These are phyloP conservation scores for Calliphora vicina DNA, from an alignment of 1,140 invertebrate genomes.

Conservation along the genomic window DNA sequence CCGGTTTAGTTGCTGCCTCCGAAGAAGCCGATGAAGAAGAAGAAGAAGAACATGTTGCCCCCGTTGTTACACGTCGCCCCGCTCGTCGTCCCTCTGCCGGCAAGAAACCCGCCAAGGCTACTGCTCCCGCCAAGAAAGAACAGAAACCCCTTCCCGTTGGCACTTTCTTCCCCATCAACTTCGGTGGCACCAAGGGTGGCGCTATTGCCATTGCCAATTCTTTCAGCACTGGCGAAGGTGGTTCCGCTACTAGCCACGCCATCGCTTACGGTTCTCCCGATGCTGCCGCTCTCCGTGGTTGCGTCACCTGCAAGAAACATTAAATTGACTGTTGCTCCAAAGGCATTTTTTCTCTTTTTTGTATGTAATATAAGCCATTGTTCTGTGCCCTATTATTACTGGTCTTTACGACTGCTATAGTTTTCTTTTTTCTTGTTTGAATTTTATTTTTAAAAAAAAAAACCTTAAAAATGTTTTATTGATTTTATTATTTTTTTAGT, in stretches of 20 bases:
- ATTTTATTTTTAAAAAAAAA: background rate
- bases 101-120: conserved; percentile 40
- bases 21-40: conserved; percentile 44
- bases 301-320: conserved; percentile 56
- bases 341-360: conserved; percentile 35
- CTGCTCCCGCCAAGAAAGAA: conserved; percentile 46
- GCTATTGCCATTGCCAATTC: conserved; percentile 74
- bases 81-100: conserved; percentile 51
- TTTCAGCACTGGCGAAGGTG: conserved; percentile 73
- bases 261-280: conserved; percentile 71
- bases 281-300: conserved; percentile 48
- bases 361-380: background rate
- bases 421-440: conserved; percentile 30
- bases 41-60: conserved; percentile 48
- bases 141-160: conserved; percentile 59
- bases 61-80: conserved; percentile 46
- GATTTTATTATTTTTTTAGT: conserved; percentile 22
- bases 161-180: conserved; percentile 72
- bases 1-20: conserved; percentile 54
- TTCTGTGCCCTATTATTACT: conserved; percentile 4
- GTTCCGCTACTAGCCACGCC: conserved; percentile 73
- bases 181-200: conserved; percentile 65
- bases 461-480: conserved; percentile 7
- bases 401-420: background rate
- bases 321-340: conserved; percentile 44